Percentiles rank a stretch among this genome's conserved stretches.
These are phyloP conservation scores for Keiferia lycopersicella DNA, from an alignment of 2,888 invertebrate species.

Conservation along the genomic window DNA sequence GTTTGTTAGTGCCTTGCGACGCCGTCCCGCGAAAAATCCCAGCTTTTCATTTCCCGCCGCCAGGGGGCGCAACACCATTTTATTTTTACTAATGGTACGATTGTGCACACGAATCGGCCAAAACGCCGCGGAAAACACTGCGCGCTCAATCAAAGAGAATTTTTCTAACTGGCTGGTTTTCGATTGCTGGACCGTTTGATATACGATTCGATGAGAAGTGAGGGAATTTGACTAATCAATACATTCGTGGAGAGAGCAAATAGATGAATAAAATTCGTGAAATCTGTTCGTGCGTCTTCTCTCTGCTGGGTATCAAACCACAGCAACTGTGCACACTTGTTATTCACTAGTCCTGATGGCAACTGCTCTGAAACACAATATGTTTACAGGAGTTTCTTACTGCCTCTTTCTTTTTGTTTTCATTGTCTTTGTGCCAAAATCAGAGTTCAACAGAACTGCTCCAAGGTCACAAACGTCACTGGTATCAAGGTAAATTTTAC, in stretches of 20 bases:
- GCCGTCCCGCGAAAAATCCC: constrained; percentile 43
- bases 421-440: no score
- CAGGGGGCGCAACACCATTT: constrained; percentile 53
- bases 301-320: no score
- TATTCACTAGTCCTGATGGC: no score
- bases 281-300: not conserved
- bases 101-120: not conserved
- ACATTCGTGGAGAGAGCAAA: not conserved
- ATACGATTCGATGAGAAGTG: not conserved
- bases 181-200: not conserved
- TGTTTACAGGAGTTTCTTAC: no score
- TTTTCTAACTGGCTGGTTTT: constrained; percentile 8
- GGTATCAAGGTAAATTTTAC: no score
- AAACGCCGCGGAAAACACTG: constrained; percentile 1
- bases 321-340: not conserved
- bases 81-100: constrained; percentile 53
- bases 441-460: no score
- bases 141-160: constrained; percentile 5
- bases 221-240: not conserved
- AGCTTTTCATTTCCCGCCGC: constrained; percentile 64
- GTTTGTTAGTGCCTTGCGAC: constrained; percentile 61
- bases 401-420: no score
- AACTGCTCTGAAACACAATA: no score
- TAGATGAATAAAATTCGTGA: not conserved
- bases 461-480: no score